phyloP scores from a whole-genome alignment of 1,140 invertebrate species.

The Papilio polytes region DNA sequence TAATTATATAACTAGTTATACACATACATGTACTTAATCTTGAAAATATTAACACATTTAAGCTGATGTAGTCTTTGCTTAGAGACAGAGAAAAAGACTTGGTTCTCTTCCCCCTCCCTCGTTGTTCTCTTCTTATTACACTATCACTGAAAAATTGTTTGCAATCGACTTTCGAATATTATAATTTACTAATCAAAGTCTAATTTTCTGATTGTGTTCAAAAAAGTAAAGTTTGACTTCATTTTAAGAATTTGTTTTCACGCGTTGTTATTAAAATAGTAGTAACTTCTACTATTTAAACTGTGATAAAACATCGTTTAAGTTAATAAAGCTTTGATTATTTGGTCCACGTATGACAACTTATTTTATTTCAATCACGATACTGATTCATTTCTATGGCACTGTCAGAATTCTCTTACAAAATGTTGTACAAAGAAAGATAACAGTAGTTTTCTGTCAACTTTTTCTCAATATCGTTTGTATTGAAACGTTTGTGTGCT shows the following conservation, averaged over 20 bases:
- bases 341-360: slow-evolving; percentile 3
- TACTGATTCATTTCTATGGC: neutral
- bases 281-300: neutral
- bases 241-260: neutral
- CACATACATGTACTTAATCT: neutral
- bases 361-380: neutral
- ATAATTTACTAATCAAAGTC: neutral
- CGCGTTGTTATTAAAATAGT: too few species aligned
- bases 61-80: too few species aligned
- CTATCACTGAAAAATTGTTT: too few species aligned
- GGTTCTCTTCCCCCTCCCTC: too few species aligned
- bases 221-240: neutral
- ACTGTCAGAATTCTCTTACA: neutral
- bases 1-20: slow-evolving; percentile 9
- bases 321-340: neutral
- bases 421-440: neutral
- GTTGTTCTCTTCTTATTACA: too few species aligned
- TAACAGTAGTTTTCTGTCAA: neutral
- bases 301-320: neutral
- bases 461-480: neutral
- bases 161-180: neutral
- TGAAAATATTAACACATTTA: too few species aligned
- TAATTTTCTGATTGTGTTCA: neutral
- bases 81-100: too few species aligned
- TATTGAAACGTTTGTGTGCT: neutral